Conservation (phyloP, 2,797 vertebrate species). For the Gobionotothen gibberifrons region DNA sequence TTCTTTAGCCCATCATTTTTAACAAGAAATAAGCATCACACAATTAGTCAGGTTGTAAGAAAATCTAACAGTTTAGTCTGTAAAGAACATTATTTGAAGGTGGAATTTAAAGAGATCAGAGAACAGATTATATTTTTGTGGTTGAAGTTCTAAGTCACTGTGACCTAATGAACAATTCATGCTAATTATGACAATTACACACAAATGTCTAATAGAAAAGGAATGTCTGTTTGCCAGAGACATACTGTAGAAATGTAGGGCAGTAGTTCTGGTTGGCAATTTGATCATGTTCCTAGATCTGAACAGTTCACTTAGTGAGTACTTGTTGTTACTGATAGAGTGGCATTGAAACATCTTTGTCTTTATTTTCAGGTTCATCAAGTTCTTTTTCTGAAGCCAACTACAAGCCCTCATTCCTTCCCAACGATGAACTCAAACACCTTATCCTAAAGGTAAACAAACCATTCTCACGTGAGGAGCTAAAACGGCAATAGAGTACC, state of each 20-base stretch:
- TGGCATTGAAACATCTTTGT: neutral
- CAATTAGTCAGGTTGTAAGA: too few relatives aligned
- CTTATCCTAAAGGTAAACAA: constrained; percentile 90
- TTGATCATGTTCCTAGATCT: neutral
- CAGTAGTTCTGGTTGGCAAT: neutral
- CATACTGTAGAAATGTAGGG: too few relatives aligned
- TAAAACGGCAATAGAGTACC: neutral
- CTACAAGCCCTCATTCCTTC: constrained; percentile 93
- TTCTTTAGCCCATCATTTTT: neutral
- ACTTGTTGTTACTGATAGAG: neutral
- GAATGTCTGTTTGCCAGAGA: too few relatives aligned
- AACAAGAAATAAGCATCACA: neutral
- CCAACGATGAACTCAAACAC: constrained; percentile 92
- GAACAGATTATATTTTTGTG: too few relatives aligned
- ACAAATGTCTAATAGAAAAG: too few relatives aligned
- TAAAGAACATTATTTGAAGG: neutral
- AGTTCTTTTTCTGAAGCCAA: constrained; percentile 87
- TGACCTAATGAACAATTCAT: too few relatives aligned
- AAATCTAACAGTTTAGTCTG: neutral
- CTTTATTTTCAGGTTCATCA: constrained; percentile 84
- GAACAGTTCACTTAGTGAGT: neutral
- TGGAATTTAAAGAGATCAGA: neutral
- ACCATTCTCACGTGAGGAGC: too few relatives aligned
- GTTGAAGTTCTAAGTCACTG: too few relatives aligned
- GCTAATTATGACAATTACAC: too few relatives aligned